These are phyloP conservation scores for Ceratina japonica DNA, from an alignment of 1,140 invertebrate genomes.

Conservation along the genomic window DNA sequence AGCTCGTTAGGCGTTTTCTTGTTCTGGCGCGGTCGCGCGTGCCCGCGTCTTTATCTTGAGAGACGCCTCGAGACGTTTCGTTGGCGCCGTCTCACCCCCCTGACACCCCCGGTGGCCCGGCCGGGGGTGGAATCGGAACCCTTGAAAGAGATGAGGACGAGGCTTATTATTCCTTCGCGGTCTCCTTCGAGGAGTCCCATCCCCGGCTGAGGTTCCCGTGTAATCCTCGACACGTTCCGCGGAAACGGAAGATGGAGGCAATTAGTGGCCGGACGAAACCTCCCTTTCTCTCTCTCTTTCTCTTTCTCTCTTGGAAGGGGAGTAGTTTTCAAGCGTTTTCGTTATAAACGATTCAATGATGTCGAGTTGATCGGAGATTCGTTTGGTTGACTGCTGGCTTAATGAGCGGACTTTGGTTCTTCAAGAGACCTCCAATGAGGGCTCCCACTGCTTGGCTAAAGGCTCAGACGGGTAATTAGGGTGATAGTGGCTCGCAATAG, in stretches of 20 bases:
- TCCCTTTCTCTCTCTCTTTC: not conserved
- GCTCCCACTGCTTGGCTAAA: no score
- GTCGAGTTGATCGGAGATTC: not conserved
- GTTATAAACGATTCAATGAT: constrained; percentile 9
- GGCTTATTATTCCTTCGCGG: constrained; percentile 61
- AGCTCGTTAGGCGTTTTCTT: constrained; percentile 72
- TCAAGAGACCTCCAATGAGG: no score
- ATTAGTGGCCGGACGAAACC: constrained; percentile 33
- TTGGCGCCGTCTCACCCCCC: constrained; percentile 6
- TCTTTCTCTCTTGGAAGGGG: no score
- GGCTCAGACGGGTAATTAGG: no score
- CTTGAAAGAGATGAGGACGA: not conserved
- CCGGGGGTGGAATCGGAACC: not conserved
- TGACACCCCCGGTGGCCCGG: not conserved
- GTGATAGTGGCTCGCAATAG: no score
- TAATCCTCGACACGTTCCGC: constrained; percentile 62
- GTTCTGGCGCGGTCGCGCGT: constrained; percentile 68
- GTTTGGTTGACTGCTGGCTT: not conserved
- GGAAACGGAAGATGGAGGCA: constrained; percentile 37
- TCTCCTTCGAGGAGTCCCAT: constrained; percentile 33
- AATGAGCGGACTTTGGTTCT: not conserved
- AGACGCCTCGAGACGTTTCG: constrained; percentile 41
- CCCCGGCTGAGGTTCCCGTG: constrained; percentile 23
- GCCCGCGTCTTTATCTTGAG: constrained; percentile 52
- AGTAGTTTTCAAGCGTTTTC: constrained; percentile 33